Evolutionary conservation across 2,113 vertebrate species (phyloP), one percentile per base, ranked within the genome.

Genomic region (Apodemus speciosus): DNA sequence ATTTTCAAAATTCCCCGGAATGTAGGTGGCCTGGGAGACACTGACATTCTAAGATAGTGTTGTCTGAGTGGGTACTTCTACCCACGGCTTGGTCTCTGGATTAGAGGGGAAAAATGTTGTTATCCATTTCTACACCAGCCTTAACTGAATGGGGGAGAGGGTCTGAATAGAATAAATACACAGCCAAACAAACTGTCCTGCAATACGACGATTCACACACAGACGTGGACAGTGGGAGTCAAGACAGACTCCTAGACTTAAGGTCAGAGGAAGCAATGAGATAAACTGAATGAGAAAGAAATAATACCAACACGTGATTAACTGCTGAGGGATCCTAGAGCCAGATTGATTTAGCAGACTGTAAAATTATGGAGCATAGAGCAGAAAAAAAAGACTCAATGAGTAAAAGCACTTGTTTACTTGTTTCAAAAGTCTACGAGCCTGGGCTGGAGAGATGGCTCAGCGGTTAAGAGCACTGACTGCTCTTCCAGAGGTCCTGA

Each of bases 1-100:
- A 71, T 96, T 96, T 69, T 94, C 92, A 91, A 93, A 96, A 95
- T 97, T 96, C 92, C 87, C 58, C 84, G 93, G 69, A 18, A 72
- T 87, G 93, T 96, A 95, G 97, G 96, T 95, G 92, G 93, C 79
- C 87, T 90, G 77, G 93, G 79, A 92, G 88, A 90, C 89, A 95
- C 0, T 93, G 89, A 64, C n/a, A 92, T 96, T 96, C 93, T 92
- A 43, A 15, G 66, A 86, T 9, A 62, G 62, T 94, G 81, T 96
- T 88, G 71, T 92, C 81, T 91, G 90, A 95, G 84, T 72, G n/a
- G 84, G 75, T 64, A 79, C 38, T 56, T 95, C 76, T 66, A 83
- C 53, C 58, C 69, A 91, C 64, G 71, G 89, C 49, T 89, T 84
- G 62, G 46, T 79, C 38, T 76, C 83, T 93, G 43, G 69, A 92